Evolutionary conservation across 1,140 invertebrate species (phyloP), one percentile per base, ranked within the genome.

Genomic region (Metopolophium dirhodum): DNA sequence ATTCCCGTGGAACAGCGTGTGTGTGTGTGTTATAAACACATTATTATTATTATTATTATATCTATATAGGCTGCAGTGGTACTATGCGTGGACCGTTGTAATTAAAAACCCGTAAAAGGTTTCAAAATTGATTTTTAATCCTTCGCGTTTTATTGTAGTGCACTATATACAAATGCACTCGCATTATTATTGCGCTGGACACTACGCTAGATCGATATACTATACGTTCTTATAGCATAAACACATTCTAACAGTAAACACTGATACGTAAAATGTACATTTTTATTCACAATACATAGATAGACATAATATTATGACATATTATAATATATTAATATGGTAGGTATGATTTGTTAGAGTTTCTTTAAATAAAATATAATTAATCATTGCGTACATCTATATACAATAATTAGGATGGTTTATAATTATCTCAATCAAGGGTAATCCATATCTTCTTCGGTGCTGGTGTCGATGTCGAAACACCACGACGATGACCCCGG

Each of bases 61-160:
- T 68, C 0, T 77, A 6, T 18, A 77, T n/a, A 77, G n/a, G 61
- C n/a, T 18, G 18, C 14, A 7, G 51, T n/a, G n/a, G n/a, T 77
- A 45, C 26, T 49, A 35, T 57, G 20, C 22, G 22, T 20, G 1
- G 22, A 23, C 7, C 49, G 87, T 54, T 54, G 87, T 89, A 89
- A 90, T 90, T 45, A 90, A 20, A 61, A 68, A 68, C 54, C 41
- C 26, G 89, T 45, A 90, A 90, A 90, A 68, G 54, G 41, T 45
- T 90, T 90, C 54, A 61, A 90, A 77, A 90, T 90, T 68, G 89
- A 90, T 90, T 90, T 68, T 90, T 45, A 45, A 35, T 57, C 87
- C 37, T 54, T 35, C 49, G 8, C 87, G 87, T 89, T 57, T 89
- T 89, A 89, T 89, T 37, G 22, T 35, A 23, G 9, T 23, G 87